Percentiles rank a stretch among this genome's conserved stretches.
Conservation (phyloP, 2,113 vertebrate genomes). For the Pseudonaja textilis region DNA sequence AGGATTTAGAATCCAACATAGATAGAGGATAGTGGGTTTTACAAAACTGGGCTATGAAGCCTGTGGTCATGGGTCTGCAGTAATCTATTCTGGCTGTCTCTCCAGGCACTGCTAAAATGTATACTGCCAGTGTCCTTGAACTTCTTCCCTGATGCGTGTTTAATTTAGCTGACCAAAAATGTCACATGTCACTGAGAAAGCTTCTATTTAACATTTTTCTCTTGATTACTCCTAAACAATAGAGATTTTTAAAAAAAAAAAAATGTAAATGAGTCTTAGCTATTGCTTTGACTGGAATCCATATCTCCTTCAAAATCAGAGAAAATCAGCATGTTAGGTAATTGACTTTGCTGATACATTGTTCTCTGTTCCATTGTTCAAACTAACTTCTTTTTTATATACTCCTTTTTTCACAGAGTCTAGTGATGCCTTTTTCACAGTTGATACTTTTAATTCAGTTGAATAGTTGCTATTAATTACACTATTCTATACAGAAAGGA, state of each 20-base stretch:
- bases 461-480: constrained; percentile 19
- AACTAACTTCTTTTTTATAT: neutral
- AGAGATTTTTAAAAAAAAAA: neutral
- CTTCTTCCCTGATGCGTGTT: neutral
- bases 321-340: neutral
- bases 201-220: neutral
- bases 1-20: neutral
- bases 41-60: neutral
- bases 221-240: neutral
- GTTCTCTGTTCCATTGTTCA: constrained; percentile 8
- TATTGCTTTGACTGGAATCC: neutral
- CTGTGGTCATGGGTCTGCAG: neutral
- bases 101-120: neutral
- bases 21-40: neutral
- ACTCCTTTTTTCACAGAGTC: neutral
- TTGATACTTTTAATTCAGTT: constrained; percentile 24
- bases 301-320: neutral
- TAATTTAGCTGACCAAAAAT: neutral
- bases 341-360: constrained; percentile 1
- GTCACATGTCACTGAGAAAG: neutral
- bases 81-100: neutral
- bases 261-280: neutral
- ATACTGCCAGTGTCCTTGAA: neutral
- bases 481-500: neutral
- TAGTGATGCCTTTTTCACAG: constrained; percentile 11